phyloP scores from a whole-genome alignment of 2,888 invertebrate genomes.

The Allophyes oxyacanthae region DNA sequence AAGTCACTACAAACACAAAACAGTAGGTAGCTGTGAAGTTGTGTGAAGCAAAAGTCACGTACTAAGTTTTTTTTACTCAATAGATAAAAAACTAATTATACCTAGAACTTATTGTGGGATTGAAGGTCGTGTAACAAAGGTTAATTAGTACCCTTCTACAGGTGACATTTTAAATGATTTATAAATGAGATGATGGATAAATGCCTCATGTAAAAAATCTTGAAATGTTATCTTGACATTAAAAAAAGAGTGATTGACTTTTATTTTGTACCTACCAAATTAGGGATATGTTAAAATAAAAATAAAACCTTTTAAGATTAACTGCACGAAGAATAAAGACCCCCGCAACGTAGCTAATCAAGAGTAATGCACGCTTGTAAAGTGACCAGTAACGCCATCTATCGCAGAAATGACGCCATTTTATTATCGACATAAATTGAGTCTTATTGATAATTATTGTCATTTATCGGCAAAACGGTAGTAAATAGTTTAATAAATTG shows the following conservation, averaged over 20 bases:
- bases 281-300: too few species aligned
- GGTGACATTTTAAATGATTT: background rate
- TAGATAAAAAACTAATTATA: constrained; percentile 9
- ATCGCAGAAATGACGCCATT: background rate
- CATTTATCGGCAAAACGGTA: too few species aligned
- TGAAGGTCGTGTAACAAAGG: constrained; percentile 8
- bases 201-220: background rate
- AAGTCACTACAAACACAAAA: constrained; percentile 7
- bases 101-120: background rate
- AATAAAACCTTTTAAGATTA: too few species aligned
- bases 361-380: background rate
- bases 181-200: background rate
- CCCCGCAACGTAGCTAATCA: background rate
- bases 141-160: constrained; percentile 7
- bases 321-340: too few species aligned
- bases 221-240: background rate
- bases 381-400: constrained; percentile 1
- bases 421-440: background rate
- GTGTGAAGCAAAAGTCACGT: constrained; percentile 15
- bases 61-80: background rate
- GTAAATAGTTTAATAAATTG: too few species aligned
- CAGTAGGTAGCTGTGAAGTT: background rate
- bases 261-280: too few species aligned
- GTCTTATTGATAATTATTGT: too few species aligned
- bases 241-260: too few species aligned